Evolutionary conservation across 2,113 vertebrate genomes (phyloP).

Genomic region (Podilymbus podiceps): DNA sequence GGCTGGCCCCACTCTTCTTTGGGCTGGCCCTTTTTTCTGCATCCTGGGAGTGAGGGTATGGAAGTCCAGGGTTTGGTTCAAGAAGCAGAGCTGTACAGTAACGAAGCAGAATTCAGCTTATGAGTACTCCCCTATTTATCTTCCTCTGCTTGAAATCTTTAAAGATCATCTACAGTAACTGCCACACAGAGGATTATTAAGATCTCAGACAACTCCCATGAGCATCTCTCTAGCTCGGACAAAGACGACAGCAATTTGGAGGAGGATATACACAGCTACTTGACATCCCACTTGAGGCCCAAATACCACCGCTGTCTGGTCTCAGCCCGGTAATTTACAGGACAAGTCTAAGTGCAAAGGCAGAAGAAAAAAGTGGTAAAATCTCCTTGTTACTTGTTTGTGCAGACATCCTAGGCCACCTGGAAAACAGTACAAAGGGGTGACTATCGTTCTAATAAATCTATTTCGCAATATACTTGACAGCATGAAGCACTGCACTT

Average conservation of each 20-base stretch:
- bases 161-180: not conserved
- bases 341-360: not conserved
- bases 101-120: not conserved
- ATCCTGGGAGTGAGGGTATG: not conserved
- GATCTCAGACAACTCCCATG: not conserved
- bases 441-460: not conserved
- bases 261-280: not conserved
- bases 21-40: not conserved
- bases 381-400: not conserved
- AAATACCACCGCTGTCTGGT: not conserved
- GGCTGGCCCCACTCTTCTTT: not conserved
- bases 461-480: not conserved
- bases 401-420: not conserved
- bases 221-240: not conserved
- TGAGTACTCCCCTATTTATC: not conserved
- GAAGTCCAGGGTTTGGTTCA: not conserved
- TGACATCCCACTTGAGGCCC: not conserved
- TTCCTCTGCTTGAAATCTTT: not conserved
- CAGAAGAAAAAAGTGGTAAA: not conserved
- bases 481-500: not conserved
- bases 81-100: not conserved
- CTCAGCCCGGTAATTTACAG: not conserved
- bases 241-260: not conserved
- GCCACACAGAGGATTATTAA: not conserved
- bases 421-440: not conserved